Evolutionary conservation across 2,888 invertebrate species (phyloP).

Genomic region (Drosophila picticornis): DNA sequence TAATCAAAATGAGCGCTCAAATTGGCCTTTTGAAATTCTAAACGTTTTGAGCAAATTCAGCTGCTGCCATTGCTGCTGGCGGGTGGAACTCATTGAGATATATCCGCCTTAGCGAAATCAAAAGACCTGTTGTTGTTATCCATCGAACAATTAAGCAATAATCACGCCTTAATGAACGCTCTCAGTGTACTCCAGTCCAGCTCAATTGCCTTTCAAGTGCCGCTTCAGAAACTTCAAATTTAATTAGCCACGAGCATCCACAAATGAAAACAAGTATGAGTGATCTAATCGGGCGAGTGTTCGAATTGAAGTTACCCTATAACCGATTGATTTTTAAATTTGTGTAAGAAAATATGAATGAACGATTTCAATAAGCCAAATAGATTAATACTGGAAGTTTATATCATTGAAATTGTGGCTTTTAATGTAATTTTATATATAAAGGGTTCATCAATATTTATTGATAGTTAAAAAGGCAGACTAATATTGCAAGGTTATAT

Average conservation of each 20-base stretch:
- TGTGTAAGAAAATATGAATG: neutral
- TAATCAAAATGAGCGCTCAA: conserved; percentile 43
- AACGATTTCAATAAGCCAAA: neutral
- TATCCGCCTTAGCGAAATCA: conserved; percentile 69
- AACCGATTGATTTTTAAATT: neutral
- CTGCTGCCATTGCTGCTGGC: neutral
- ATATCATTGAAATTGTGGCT: neutral
- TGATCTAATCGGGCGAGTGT: neutral
- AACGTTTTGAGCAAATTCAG: conserved; percentile 24
- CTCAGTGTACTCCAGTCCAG: conserved; percentile 27
- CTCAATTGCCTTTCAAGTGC: conserved; percentile 74
- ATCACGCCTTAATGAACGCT: conserved; percentile 75
- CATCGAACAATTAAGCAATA: conserved; percentile 76
- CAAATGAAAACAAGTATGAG: conserved; percentile 11
- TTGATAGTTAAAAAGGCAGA: neutral
- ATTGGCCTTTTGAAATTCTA: conserved; percentile 55
- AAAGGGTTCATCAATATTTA: neutral
- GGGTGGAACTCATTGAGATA: conserved; percentile 52
- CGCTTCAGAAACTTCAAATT: conserved; percentile 61
- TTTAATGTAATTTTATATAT: neutral
- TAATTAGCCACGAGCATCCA: conserved; percentile 70
- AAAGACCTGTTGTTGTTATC: conserved; percentile 52
- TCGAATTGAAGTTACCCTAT: neutral
- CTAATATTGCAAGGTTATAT: neutral
- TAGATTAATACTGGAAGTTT: rapidly evolving